Conservation (phyloP, 2,888 invertebrate species). For the Nymphalis c-album region DNA sequence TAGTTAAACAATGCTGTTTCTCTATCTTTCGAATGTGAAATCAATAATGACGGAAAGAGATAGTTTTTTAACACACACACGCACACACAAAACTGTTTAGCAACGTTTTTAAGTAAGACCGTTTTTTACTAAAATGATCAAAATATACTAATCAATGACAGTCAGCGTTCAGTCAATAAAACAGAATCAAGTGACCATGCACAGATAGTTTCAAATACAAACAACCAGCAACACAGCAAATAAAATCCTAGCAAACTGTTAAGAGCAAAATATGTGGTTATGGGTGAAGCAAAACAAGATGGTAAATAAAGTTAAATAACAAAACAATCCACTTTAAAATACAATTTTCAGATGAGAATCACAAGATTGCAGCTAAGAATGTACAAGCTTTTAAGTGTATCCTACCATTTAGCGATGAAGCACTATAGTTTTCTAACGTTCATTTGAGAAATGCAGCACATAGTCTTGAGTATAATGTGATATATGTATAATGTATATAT, state of each 20-base stretch:
- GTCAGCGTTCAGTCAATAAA: too few relatives aligned
- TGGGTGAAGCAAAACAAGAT: too few relatives aligned
- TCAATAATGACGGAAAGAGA: too few relatives aligned
- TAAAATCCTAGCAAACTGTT: neutral
- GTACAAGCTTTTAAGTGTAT: constrained; percentile 8
- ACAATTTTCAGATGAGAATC: constrained; percentile 9
- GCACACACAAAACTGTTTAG: too few relatives aligned
- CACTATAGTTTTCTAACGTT: constrained; percentile 19
- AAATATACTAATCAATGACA: too few relatives aligned
- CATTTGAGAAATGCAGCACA: neutral
- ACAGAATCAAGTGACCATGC: too few relatives aligned
- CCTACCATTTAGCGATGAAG: constrained; percentile 15
- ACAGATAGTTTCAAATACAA: too few relatives aligned
- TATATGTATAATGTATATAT: constrained; percentile 2
- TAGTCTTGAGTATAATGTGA: neutral
- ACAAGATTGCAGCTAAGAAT: constrained; percentile 7
- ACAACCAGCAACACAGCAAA: neutral
- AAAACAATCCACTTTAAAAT: constrained; percentile 16
- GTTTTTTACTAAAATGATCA: too few relatives aligned
- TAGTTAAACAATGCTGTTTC: too few relatives aligned
- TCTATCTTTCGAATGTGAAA: too few relatives aligned
- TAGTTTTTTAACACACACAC: too few relatives aligned
- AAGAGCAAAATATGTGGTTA: neutral
- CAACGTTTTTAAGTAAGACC: too few relatives aligned
- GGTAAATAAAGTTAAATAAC: neutral